Evolutionary conservation across 2,113 vertebrate genomes (phyloP), one percentile per base, ranked within the genome.

Genomic region (Montifringilla adamsi): DNA sequence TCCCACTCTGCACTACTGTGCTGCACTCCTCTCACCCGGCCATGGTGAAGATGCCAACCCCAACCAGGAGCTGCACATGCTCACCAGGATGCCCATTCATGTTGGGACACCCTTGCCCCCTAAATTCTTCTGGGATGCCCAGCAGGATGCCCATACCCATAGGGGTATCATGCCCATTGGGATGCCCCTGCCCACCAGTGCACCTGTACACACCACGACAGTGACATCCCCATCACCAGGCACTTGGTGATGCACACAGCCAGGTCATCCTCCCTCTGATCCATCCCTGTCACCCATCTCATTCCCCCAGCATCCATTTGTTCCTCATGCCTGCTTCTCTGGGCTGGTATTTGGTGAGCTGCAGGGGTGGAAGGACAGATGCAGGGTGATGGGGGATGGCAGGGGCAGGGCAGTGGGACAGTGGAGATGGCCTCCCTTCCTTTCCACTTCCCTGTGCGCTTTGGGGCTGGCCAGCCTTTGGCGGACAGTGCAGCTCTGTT

Each of bases 401-500:
- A 62, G 47, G 10, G 56, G 30, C 64, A 13, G 39, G 41, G 64
- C 2, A 4, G 49, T 43, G 53, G 76, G 75, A 76, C 78, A 16
- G 31, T 16, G 37, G 86, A 62, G 88, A 3, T 60, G 85, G 53
- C 44, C 1, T 18, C 66, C 33, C 19, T 60, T 76, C 41, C 33
- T 73, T 87, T 50, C 59, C 39, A 4, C 28, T 86, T 52, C 59
- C 82, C 26, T 0, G 27, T 0, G 0, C 49, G 20, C 80, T 80
- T 9, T 15, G 44, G 91, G 91, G 91, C 89, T 1, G 0, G 84
- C 67, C 60, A 88, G 87, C 77, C 77, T 72, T 83, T 69, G 49
- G 10, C 13, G 90, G 96, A 95, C 96, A 95, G 95, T 87, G 89
- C 73, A 68, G 95, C 30, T 97, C 97, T 97, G 97, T 86, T 97